A percentile compares a stretch with the other conserved stretches of the same genome.
Evolutionary conservation across 2,797 vertebrate species (phyloP).

Genomic region (Gobio occitaniae): DNA sequence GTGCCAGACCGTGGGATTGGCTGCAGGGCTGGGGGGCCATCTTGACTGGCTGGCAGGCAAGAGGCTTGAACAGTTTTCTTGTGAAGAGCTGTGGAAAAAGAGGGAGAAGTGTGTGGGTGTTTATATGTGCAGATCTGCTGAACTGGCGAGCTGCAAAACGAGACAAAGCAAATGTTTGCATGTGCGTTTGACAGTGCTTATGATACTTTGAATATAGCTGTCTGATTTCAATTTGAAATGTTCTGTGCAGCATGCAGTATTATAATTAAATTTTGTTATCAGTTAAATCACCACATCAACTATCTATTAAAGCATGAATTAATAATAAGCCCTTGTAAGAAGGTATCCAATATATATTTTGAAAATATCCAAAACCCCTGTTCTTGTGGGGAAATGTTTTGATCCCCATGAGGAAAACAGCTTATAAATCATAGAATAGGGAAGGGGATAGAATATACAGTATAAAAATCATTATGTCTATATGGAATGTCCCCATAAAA

Average conservation of each 20-base stretch:
- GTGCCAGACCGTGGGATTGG: constrained; percentile 85
- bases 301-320: constrained; percentile 17
- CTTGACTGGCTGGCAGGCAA: constrained; percentile 85
- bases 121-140: constrained; percentile 59
- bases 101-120: constrained; percentile 74
- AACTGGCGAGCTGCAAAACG: constrained; percentile 64
- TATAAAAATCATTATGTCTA: too few species aligned
- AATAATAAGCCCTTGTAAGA: not conserved
- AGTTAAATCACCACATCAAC: constrained; percentile 26
- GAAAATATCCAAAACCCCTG: too few species aligned
- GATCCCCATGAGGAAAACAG: too few species aligned
- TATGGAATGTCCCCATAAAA: too few species aligned
- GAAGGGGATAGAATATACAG: too few species aligned
- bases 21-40: constrained; percentile 82
- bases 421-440: too few species aligned
- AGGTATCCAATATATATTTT: too few species aligned
- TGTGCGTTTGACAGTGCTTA: constrained; percentile 49
- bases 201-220: constrained; percentile 46
- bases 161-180: constrained; percentile 57
- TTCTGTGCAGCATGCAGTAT: not conserved
- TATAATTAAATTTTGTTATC: constrained; percentile 3
- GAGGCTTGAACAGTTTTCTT: constrained; percentile 78
- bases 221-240: constrained; percentile 20
- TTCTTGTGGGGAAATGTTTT: too few species aligned
- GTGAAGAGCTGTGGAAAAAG: constrained; percentile 68